Conservation (phyloP, 2,113 vertebrate species). For the Thunnus thynnus region DNA sequence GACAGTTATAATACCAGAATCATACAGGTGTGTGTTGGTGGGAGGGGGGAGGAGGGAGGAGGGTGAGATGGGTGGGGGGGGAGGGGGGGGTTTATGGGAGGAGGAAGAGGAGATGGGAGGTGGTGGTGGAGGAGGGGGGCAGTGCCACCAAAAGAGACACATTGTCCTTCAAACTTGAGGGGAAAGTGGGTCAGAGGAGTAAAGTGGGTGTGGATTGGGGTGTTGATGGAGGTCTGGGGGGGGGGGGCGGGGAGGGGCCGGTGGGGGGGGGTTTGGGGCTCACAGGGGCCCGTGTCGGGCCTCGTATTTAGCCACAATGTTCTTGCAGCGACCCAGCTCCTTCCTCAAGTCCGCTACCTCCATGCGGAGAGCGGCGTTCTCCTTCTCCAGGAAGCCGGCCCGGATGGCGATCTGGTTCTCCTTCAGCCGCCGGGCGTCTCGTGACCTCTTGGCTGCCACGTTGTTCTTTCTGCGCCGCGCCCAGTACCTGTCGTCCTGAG, state of each 20-base stretch:
- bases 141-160: conserved; percentile 85
- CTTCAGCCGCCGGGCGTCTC: conserved; percentile 96
- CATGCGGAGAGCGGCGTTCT: conserved; percentile 93
- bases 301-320: conserved; percentile 94
- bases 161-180: conserved; percentile 84
- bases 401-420: conserved; percentile 99
- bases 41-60: conserved; percentile 35
- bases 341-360: conserved; percentile 96
- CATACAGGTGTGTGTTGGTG: conserved; percentile 43
- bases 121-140: conserved; percentile 52
- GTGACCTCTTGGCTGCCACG: conserved; percentile 95
- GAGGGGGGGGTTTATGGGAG: conserved; percentile 51
- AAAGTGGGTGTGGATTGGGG: background rate
- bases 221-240: background rate
- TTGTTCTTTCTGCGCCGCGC: conserved; percentile 99
- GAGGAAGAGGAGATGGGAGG: background rate
- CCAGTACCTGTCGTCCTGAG: conserved; percentile 98
- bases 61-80: background rate
- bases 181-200: background rate
- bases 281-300: conserved; percentile 93
- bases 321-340: conserved; percentile 97
- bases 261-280: conserved; percentile 22
- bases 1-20: conserved; percentile 62
- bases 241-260: background rate
- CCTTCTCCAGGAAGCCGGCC: conserved; percentile 96